Evolutionary conservation across 2,888 invertebrate genomes (phyloP).

Genomic region (Acleris emargana): DNA sequence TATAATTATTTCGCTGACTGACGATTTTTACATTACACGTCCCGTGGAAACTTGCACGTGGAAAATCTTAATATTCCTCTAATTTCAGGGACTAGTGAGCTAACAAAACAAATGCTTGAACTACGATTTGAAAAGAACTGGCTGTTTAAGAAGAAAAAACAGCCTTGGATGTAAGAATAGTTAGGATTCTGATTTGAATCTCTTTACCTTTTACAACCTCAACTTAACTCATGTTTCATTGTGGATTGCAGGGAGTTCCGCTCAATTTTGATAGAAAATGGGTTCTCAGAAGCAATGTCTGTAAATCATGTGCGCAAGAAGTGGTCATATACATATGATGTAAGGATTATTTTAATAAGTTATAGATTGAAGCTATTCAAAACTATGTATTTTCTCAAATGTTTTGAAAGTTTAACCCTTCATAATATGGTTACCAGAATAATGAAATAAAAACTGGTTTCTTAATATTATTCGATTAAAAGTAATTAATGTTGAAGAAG

Average conservation of each 20-base stretch:
- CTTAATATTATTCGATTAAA: too few relatives aligned
- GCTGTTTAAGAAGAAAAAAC: constrained; percentile 75
- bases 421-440: too few relatives aligned
- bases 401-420: too few relatives aligned
- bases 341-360: constrained; percentile 51
- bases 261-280: constrained; percentile 68
- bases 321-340: constrained; percentile 78
- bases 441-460: too few relatives aligned
- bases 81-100: constrained; percentile 69
- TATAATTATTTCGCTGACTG: neutral
- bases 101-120: constrained; percentile 66
- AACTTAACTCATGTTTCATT: neutral
- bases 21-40: neutral
- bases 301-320: constrained; percentile 75
- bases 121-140: constrained; percentile 72
- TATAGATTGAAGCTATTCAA: neutral
- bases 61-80: neutral
- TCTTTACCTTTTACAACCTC: neutral
- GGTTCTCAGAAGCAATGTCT: constrained; percentile 74
- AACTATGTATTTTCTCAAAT: too few relatives aligned
- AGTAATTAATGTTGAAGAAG: too few relatives aligned
- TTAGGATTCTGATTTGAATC: neutral
- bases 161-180: constrained; percentile 73
- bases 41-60: neutral
- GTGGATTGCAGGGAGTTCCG: constrained; percentile 64